Evolutionary conservation across 1,140 invertebrate species (phyloP).

Genomic region (Zaprionus capensis): DNA sequence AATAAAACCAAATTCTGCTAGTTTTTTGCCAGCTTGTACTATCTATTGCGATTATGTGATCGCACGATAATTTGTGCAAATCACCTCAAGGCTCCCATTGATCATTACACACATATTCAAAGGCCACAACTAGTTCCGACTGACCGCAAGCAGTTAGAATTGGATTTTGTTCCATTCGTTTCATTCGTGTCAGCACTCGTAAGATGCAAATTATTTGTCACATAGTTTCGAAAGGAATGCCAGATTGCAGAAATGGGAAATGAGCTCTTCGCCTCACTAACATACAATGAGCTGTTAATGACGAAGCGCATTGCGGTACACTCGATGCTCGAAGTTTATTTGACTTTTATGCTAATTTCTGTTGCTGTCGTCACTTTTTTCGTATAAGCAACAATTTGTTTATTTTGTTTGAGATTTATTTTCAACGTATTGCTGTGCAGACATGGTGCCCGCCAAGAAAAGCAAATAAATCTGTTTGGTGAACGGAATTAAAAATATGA

Average conservation of each 20-base stretch:
- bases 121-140: conserved; percentile 18
- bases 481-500: not conserved
- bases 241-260: conserved; percentile 35
- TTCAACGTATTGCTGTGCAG: conserved; percentile 2
- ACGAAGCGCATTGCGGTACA: conserved; percentile 11
- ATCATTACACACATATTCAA: not conserved
- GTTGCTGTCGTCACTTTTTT: conserved; percentile 60
- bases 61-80: not conserved
- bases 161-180: not conserved
- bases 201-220: conserved; percentile 16
- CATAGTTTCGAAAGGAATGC: conserved; percentile 19
- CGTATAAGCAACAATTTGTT: conserved; percentile 50
- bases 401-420: conserved; percentile 61
- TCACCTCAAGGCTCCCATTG: not conserved
- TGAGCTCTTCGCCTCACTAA: not conserved
- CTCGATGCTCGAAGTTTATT: conserved; percentile 29
- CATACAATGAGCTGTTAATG: conserved; percentile 24
- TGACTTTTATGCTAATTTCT: conserved; percentile 22
- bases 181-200: conserved; percentile 25
- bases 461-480: conserved; percentile 62
- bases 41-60: not conserved
- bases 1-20: not conserved
- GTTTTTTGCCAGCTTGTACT: not conserved
- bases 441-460: conserved; percentile 46
- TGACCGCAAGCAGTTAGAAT: conserved; percentile 1